phyloP scores from a whole-genome alignment of 2,888 invertebrate species.

The Limnephilus marmoratus region DNA sequence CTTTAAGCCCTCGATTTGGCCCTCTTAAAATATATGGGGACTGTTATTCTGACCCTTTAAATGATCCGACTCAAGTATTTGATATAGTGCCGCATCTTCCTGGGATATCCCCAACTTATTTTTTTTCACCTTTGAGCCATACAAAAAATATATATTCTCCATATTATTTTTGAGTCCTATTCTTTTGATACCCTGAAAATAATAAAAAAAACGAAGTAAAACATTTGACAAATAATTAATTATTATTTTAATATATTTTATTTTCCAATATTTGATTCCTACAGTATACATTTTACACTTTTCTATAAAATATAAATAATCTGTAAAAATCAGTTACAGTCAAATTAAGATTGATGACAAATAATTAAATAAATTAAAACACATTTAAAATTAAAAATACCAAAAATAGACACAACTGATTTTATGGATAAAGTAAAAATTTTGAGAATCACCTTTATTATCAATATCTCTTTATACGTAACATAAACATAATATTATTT shows the following conservation, averaged over 20 bases:
- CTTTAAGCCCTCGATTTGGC: too few species aligned
- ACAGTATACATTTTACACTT: conserved; percentile 9
- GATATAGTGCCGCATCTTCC: neutral
- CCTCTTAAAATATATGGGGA: too few species aligned
- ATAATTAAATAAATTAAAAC: neutral
- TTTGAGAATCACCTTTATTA: neutral
- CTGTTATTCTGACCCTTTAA: neutral
- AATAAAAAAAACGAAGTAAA: neutral
- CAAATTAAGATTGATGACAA: neutral
- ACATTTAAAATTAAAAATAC: conserved; percentile 12
- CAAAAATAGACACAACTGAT: neutral
- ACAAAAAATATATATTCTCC: too few species aligned
- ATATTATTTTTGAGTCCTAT: neutral
- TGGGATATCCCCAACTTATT: neutral
- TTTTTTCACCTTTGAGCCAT: neutral
- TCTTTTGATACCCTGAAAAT: neutral
- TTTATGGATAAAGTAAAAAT: neutral
- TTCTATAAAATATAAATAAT: conserved; percentile 15
- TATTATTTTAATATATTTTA: neutral
- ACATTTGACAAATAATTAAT: neutral
- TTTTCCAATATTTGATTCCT: conserved; percentile 12
- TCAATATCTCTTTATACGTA: neutral
- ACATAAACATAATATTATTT: neutral
- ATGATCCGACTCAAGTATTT: neutral
- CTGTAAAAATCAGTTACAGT: neutral